Evolutionary conservation across 2,797 vertebrate species (phyloP), one percentile per base, ranked within the genome.

Genomic region (Darevskia mixta): DNA sequence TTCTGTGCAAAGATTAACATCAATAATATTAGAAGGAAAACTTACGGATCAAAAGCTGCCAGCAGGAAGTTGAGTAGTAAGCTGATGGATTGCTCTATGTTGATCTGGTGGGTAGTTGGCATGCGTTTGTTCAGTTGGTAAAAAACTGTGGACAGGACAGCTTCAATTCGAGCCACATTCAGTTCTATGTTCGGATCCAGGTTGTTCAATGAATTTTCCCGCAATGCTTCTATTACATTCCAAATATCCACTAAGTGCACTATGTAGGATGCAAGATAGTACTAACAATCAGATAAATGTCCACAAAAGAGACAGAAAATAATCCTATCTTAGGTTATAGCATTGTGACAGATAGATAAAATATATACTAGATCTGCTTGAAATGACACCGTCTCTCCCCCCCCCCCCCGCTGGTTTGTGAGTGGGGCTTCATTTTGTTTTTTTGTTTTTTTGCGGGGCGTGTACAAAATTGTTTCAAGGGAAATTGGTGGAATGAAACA

Each of bases 231-330:
- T 41, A 99, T 99, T 93, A 99, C 96, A 2, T 99, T 99, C 99
- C 99, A 99, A 92, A 99, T 99, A 96, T 99, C 99, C 89, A 99
- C 98, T 96, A 99, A 95, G 95, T 99, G 99, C 95, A 99, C 99
- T 99, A 93, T 20, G 88, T n/a, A 88, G 29, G 87, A 93, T 73
- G 66, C 86, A 95, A 92, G 86, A 81, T 64, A 92, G 35, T 38
- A 35, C 6, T 38, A 92, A 77, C 25, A 45, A 92, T 83, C 0
- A 1, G 64, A 25, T 35, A 85, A 0, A 1, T 35, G 73, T 23
- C 67, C 9, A 5, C 32, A 79, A 87, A 72, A 49, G 71, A 71
- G 71, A 25, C 82, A 90, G 85, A 32, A 41, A 75, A 81, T 38
- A 61, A 72, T 78, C 80, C 13, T 23, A 35, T 67, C 77, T 78